Conservation (phyloP, 2,113 vertebrate genomes). For the Cyrtonyx montezumae region DNA sequence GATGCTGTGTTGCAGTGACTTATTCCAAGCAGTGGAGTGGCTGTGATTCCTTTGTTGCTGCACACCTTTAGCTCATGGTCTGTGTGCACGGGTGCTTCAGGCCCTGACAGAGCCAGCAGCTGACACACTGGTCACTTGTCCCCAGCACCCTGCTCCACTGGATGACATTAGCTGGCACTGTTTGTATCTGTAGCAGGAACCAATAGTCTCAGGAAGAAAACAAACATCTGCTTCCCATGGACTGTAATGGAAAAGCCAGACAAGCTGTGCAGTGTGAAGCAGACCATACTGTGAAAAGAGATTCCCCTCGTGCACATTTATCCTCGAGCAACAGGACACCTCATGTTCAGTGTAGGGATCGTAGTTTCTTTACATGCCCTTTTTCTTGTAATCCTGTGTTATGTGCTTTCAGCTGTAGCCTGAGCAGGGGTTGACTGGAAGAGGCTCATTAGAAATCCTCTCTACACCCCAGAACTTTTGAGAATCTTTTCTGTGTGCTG, state of each 20-base stretch:
- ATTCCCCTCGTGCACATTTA: not conserved
- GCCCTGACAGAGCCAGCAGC: not conserved
- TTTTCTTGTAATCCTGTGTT: not conserved
- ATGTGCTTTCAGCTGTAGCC: not conserved
- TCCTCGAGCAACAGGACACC: not conserved
- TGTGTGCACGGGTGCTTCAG: not conserved
- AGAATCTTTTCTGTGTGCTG: not conserved
- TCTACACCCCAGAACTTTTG: not conserved
- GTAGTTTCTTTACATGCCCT: not conserved
- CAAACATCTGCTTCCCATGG: not conserved
- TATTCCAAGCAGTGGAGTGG: not conserved
- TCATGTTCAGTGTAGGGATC: slow-evolving; percentile 22
- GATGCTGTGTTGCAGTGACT: not conserved
- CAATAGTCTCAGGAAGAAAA: slow-evolving; percentile 40
- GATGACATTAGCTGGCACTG: not conserved
- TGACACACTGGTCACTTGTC: not conserved
- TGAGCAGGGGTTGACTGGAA: not conserved
- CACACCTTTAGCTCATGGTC: not conserved
- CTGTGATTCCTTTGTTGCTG: not conserved
- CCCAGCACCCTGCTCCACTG: not conserved
- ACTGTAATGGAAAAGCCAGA: not conserved
- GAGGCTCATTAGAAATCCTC: not conserved
- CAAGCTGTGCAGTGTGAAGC: not conserved
- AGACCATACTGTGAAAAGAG: slow-evolving; percentile 23
- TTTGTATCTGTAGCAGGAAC: not conserved